These are phyloP conservation scores for Microtus pennsylvanicus DNA, from an alignment of 2,113 vertebrate species.

Conservation along the genomic window DNA sequence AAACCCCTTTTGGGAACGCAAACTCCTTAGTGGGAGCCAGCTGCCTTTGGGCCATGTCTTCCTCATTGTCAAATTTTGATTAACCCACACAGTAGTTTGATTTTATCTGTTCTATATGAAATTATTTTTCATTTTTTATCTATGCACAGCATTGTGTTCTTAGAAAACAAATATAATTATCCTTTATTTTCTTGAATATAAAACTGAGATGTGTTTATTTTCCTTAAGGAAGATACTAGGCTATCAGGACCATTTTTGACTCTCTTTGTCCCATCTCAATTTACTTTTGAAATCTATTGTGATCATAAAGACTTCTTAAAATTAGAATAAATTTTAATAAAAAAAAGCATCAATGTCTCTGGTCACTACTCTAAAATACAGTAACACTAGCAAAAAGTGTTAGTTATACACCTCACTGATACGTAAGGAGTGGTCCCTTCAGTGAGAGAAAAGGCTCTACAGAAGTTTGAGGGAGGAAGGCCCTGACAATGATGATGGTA, in stretches of 20 bases:
- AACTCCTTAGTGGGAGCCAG: neutral
- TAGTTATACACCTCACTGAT: neutral
- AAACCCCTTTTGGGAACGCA: neutral
- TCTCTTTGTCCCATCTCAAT: neutral
- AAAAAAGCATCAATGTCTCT: neutral
- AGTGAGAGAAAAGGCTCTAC: neutral
- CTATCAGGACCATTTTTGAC: neutral
- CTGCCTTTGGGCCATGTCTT: neutral
- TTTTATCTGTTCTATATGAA: neutral
- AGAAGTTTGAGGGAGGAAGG: neutral
- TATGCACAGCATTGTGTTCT: neutral
- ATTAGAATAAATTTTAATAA: neutral
- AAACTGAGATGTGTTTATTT: neutral
- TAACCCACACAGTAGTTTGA: neutral
- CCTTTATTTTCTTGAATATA: conserved; percentile 24
- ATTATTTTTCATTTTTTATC: neutral
- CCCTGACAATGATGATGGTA: neutral
- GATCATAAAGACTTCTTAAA: neutral
- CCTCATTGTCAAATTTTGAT: neutral
- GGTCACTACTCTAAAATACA: neutral
- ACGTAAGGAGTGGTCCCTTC: neutral
- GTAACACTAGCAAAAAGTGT: neutral
- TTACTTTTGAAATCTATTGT: conserved; percentile 36
- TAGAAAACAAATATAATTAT: neutral
- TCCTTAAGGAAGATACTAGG: neutral